Evolutionary conservation across 30 jellyfish, hydroid and myxozoan genomes (phyloP).

Genomic region (Phacellophora camtschatica): DNA sequence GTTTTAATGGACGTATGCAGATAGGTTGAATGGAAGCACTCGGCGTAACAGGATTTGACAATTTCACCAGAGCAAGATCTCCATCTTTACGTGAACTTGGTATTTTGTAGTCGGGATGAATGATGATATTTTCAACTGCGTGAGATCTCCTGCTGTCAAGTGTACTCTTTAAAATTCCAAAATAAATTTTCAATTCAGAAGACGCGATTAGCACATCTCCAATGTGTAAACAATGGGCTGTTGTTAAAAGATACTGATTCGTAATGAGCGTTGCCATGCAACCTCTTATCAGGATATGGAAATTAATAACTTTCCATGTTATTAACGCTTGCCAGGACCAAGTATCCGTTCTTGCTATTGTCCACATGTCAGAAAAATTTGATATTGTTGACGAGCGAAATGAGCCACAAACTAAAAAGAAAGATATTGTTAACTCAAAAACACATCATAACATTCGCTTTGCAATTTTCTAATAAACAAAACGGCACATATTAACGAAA

Average conservation of each 20-base stretch:
- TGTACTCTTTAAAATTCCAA: not conserved
- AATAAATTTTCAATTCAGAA: slow-evolving; percentile 3
- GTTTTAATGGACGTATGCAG: slow-evolving; percentile 3
- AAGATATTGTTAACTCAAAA: too few relatives aligned
- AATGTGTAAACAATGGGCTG: slow-evolving; percentile 77
- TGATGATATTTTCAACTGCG: slow-evolving; percentile 1
- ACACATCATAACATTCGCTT: too few relatives aligned
- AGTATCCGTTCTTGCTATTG: not conserved
- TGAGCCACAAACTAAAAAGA: slow-evolving; percentile 27
- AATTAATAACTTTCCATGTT: not conserved
- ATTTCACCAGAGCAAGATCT: slow-evolving; percentile 50
- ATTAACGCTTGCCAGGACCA: slow-evolving; percentile 59
- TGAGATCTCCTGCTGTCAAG: not conserved
- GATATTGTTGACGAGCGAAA: not conserved
- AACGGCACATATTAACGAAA: too few relatives aligned
- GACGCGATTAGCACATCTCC: slow-evolving; percentile 19
- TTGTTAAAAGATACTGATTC: slow-evolving; percentile 54
- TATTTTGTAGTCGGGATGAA: slow-evolving; percentile 30
- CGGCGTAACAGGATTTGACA: slow-evolving; percentile 19
- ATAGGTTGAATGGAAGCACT: slow-evolving; percentile 37
- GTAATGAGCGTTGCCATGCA: slow-evolving; percentile 85
- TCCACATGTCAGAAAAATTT: not conserved
- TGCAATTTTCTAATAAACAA: too few relatives aligned
- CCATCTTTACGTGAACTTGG: not conserved
- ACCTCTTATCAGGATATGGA: slow-evolving; percentile 17